Conservation (phyloP, 2,797 vertebrate species). For the Jordanella pulchra region DNA sequence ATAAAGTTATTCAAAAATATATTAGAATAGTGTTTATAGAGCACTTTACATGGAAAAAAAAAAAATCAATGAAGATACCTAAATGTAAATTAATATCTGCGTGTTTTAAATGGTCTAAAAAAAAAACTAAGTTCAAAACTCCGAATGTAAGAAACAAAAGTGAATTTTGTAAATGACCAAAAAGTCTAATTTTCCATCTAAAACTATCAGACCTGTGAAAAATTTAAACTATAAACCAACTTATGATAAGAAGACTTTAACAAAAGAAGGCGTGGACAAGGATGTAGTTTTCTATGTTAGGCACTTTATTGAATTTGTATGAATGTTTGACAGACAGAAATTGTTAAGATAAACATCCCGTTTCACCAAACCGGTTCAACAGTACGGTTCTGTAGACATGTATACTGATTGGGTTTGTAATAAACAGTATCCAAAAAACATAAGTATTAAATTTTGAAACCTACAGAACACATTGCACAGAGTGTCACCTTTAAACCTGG, state of each 20-base stretch:
- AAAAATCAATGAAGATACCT: too few relatives aligned
- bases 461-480: constrained; percentile 18
- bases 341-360: constrained; percentile 46
- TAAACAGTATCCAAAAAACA: constrained; percentile 14
- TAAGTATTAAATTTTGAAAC: constrained; percentile 26
- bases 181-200: not conserved
- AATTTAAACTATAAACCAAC: not conserved
- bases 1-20: too few relatives aligned
- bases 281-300: constrained; percentile 77
- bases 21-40: too few relatives aligned
- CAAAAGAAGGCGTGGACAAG: constrained; percentile 24
- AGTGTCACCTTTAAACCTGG: not conserved
- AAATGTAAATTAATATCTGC: too few relatives aligned
- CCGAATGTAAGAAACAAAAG: not conserved
- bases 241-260: not conserved
- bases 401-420: constrained; percentile 35
- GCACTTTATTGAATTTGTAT: constrained; percentile 82
- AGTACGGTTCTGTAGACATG: constrained; percentile 37
- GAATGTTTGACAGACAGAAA: constrained; percentile 74
- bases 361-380: constrained; percentile 55
- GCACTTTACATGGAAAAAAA: too few relatives aligned
- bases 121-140: not conserved
- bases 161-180: not conserved
- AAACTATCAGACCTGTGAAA: not conserved
- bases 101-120: too few relatives aligned